phyloP scores from a whole-genome alignment of 2,797 vertebrate genomes.

The Buphagus erythrorhynchus region DNA sequence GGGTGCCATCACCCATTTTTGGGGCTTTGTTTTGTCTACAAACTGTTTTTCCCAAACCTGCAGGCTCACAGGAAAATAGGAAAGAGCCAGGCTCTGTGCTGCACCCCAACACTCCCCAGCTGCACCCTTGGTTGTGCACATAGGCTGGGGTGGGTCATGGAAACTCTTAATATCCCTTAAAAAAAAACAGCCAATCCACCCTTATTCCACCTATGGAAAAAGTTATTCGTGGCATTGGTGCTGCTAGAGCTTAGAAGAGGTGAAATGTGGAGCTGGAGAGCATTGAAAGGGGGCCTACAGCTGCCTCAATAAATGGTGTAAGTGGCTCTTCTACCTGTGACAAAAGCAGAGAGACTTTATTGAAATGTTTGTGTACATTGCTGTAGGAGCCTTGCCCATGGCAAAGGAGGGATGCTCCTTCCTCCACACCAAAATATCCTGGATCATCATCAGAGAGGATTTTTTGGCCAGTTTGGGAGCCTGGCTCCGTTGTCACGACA shows the following conservation, averaged over 20 bases:
- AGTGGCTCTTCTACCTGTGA: background rate
- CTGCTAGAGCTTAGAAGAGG: background rate
- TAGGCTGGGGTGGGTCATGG: background rate
- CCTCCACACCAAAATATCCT: background rate
- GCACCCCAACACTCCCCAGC: accelerated
- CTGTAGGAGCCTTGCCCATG: too few relatives aligned
- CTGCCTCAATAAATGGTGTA: background rate
- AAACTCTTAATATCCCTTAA: background rate
- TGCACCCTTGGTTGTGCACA: background rate
- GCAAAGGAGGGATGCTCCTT: background rate
- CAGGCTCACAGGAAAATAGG: background rate
- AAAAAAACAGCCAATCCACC: background rate
- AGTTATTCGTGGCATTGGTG: accelerated
- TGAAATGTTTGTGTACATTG: accelerated
- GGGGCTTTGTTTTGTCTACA: background rate
- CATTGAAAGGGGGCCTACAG: background rate
- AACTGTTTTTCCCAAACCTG: background rate
- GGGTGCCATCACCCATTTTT: background rate
- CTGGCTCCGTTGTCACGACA: background rate
- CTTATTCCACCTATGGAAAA: background rate
- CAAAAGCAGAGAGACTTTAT: background rate
- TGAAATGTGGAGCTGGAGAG: background rate
- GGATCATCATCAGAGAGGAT: background rate
- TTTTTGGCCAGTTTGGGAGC: background rate
- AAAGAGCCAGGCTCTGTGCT: background rate